Percentiles rank a stretch among this genome's conserved stretches.
These are phyloP conservation scores for Sturmia bella DNA, from an alignment of 2,888 invertebrate species.

Conservation along the genomic window DNA sequence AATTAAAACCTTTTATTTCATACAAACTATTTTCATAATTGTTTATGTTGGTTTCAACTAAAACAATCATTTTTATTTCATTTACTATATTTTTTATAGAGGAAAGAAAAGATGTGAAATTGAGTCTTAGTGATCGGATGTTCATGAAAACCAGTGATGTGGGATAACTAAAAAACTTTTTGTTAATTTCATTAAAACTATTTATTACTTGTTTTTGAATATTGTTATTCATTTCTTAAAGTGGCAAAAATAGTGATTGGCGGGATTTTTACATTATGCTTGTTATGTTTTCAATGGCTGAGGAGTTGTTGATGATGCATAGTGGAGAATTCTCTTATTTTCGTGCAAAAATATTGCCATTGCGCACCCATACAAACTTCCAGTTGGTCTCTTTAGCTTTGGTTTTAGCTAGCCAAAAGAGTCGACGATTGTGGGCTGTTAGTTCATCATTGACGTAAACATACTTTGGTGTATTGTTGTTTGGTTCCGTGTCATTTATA, in stretches of 20 bases:
- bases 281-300: neutral
- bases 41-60: neutral
- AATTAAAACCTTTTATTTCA: neutral
- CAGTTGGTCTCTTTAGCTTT: conserved; percentile 14
- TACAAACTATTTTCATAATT: neutral
- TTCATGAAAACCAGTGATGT: too few species aligned
- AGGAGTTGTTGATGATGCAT: neutral
- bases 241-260: too few species aligned
- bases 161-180: too few species aligned
- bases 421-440: conserved; percentile 1
- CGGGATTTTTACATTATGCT: conserved; percentile 1
- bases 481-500: neutral
- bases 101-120: too few species aligned
- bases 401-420: neutral
- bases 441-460: conserved; percentile 7
- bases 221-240: too few species aligned
- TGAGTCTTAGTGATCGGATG: too few species aligned
- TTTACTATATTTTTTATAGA: neutral
- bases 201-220: too few species aligned
- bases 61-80: neutral
- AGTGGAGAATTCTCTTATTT: too few species aligned
- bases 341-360: conserved; percentile 8
- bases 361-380: conserved; percentile 13
- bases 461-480: neutral
- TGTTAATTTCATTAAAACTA: too few species aligned